phyloP scores from a whole-genome alignment of 2,113 vertebrate species.

The Grallaria varia region DNA sequence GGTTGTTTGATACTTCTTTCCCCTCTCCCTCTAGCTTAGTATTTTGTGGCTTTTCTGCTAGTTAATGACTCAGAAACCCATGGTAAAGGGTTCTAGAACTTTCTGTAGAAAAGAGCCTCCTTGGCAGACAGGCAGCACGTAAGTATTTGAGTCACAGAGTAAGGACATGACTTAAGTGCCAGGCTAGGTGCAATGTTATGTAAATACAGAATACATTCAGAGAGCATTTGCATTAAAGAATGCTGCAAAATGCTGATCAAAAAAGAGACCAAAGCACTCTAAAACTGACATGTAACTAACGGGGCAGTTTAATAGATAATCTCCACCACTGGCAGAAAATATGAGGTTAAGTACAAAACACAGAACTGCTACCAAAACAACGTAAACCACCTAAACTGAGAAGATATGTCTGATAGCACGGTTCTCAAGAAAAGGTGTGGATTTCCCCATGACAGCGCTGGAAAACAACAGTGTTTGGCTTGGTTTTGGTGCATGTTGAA shows the following conservation, averaged over 20 bases:
- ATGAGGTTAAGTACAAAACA: background rate
- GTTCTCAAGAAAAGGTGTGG: background rate
- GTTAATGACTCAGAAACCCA: background rate
- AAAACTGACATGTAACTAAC: background rate
- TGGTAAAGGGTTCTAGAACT: background rate
- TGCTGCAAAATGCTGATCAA: background rate
- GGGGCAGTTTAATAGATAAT: background rate
- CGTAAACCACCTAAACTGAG: background rate
- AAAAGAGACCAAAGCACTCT: background rate
- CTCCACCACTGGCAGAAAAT: background rate
- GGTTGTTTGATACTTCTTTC: background rate
- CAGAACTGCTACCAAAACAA: background rate
- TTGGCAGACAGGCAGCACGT: background rate
- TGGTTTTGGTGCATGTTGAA: fast-evolving
- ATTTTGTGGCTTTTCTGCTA: background rate
- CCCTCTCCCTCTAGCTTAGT: background rate
- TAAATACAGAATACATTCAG: background rate
- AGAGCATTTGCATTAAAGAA: background rate
- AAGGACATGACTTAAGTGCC: background rate
- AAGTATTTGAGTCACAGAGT: background rate
- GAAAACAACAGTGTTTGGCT: no score
- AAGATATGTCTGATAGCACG: background rate
- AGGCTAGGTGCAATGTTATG: background rate
- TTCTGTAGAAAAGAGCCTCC: background rate
- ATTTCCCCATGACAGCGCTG: fast-evolving